Evolutionary conservation across 2,888 invertebrate species (phyloP).

Genomic region (Perithous albicinctus): DNA sequence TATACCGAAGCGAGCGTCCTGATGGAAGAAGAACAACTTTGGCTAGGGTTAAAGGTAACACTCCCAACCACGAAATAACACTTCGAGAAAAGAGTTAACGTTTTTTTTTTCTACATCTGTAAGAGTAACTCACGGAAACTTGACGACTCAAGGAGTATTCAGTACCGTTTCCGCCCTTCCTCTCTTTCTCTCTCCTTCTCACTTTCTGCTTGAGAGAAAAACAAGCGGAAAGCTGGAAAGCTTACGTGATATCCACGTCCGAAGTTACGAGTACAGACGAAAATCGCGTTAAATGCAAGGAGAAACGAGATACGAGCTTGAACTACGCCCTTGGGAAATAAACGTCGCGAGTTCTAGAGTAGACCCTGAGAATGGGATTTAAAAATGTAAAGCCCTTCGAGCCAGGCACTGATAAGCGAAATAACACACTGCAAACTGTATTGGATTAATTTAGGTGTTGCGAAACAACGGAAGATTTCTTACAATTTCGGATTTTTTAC

Average conservation of each 20-base stretch:
- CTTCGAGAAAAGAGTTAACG: conserved; percentile 23
- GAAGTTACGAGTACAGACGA: neutral
- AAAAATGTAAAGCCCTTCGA: conserved; percentile 33
- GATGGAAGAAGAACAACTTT: conserved; percentile 30
- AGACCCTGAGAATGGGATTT: conserved; percentile 30
- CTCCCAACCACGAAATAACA: conserved; percentile 17
- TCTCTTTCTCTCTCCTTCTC: neutral
- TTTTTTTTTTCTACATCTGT: neutral
- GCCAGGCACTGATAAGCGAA: neutral
- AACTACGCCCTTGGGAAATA: conserved; percentile 41
- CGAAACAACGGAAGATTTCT: neutral
- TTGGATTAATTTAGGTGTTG: neutral
- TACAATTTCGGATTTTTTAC: no score
- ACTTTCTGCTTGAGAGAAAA: no score
- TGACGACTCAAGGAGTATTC: neutral
- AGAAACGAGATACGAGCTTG: neutral
- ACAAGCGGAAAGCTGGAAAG: conserved; percentile 13
- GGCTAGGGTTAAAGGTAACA: conserved; percentile 29
- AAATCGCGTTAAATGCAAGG: conserved; percentile 8
- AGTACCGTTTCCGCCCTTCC: neutral
- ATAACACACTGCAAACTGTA: neutral
- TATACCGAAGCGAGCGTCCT: neutral
- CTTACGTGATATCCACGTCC: neutral
- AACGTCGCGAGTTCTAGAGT: conserved; percentile 5
- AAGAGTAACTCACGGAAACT: neutral